phyloP scores from a whole-genome alignment of 1,140 invertebrate species.

The Calliopsis andreniformis region DNA sequence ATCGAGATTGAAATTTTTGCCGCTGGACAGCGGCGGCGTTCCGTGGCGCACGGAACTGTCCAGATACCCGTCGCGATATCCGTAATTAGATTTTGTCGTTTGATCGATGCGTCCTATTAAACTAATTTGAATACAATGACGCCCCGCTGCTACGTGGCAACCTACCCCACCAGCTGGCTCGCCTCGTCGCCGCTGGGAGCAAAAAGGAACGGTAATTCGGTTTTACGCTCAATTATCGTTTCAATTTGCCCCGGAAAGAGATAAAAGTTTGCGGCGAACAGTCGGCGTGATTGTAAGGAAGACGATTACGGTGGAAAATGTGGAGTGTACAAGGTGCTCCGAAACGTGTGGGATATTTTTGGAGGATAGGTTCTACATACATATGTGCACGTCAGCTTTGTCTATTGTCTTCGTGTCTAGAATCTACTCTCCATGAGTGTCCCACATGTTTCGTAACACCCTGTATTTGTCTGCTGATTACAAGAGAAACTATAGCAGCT shows the following conservation, averaged over 20 bases:
- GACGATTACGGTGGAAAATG: too few relatives aligned
- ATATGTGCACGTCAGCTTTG: too few relatives aligned
- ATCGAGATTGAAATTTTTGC: constrained; percentile 36
- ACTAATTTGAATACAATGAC: constrained; percentile 39
- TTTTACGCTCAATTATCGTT: constrained; percentile 15
- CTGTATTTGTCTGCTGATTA: too few relatives aligned
- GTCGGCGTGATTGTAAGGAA: too few relatives aligned
- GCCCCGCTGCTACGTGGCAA: not conserved
- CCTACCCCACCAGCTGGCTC: constrained; percentile 2
- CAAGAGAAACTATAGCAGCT: too few relatives aligned
- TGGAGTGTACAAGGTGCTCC: too few relatives aligned
- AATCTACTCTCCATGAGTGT: too few relatives aligned
- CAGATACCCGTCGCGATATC: constrained; percentile 6
- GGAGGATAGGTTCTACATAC: too few relatives aligned
- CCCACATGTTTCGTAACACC: too few relatives aligned
- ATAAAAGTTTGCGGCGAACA: not conserved
- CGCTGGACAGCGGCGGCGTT: not conserved
- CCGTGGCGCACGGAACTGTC: not conserved
- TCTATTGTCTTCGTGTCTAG: too few relatives aligned
- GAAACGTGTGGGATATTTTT: too few relatives aligned
- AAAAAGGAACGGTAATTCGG: not conserved
- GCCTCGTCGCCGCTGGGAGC: not conserved
- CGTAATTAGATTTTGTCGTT: constrained; percentile 41
- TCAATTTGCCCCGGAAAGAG: not conserved
- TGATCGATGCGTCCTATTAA: constrained; percentile 34